Conservation (phyloP, 2,888 invertebrate genomes). For the Scaptomyza flava region DNA sequence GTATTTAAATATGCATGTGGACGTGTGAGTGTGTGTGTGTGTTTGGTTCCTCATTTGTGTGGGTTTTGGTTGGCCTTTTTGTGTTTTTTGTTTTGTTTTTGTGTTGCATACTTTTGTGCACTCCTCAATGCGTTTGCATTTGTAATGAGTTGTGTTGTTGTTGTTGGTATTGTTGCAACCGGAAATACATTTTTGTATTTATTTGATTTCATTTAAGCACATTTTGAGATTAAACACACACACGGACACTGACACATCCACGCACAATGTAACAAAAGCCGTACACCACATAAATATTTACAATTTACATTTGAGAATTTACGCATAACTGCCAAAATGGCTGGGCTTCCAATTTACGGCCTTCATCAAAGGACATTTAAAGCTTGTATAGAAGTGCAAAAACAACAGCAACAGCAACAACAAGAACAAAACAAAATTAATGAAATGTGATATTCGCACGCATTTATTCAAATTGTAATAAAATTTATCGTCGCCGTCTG, state of each 20-base stretch:
- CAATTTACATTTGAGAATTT: conserved; percentile 37
- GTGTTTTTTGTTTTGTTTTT: conserved; percentile 11
- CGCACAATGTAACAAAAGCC: conserved; percentile 23
- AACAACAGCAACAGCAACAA: conserved; percentile 35
- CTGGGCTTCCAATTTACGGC: conserved; percentile 28
- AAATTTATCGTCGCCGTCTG: conserved; percentile 64
- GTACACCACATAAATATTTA: conserved; percentile 52
- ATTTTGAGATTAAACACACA: conserved; percentile 36
- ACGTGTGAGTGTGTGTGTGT: conserved; percentile 1
- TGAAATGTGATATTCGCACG: conserved; percentile 45
- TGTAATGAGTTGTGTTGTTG: conserved; percentile 54
- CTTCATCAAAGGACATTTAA: conserved; percentile 26
- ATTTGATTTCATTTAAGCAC: conserved; percentile 41
- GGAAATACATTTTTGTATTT: conserved; percentile 47
- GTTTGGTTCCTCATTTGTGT: conserved; percentile 36
- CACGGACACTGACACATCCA: neutral
- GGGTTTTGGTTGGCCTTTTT: conserved; percentile 41
- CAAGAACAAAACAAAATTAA: conserved; percentile 10
- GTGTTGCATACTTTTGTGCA: conserved; percentile 36
- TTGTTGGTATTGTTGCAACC: conserved; percentile 13
- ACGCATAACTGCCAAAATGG: conserved; percentile 32
- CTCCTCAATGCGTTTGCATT: conserved; percentile 45
- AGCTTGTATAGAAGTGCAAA: conserved; percentile 24
- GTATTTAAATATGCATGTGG: conserved; percentile 18
- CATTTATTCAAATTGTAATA: conserved; percentile 74